Percentiles rank a stretch among this genome's conserved stretches.
Evolutionary conservation across 2,888 invertebrate species (phyloP).

Genomic region (Amblyjoppa fuscipennis): DNA sequence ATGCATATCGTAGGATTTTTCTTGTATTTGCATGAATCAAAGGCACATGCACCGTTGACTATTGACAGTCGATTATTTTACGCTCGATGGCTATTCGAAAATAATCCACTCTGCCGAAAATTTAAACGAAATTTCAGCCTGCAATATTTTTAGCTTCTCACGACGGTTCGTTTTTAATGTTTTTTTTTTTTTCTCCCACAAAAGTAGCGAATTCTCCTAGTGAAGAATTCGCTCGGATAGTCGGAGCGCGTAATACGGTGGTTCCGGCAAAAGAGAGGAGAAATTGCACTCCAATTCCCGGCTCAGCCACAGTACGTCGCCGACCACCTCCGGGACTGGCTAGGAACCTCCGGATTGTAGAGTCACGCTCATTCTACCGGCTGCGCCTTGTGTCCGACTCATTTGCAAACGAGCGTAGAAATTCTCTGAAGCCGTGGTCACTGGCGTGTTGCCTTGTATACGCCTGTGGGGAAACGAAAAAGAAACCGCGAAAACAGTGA

Average conservation of each 20-base stretch:
- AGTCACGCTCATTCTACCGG: conserved; percentile 15
- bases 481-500: neutral
- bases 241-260: conserved; percentile 3
- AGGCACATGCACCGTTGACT: neutral
- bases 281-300: neutral
- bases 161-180: neutral
- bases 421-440: conserved; percentile 30
- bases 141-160: neutral
- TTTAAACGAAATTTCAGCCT: neutral
- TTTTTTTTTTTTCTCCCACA: too few species aligned
- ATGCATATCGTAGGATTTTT: neutral
- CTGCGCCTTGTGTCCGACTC: conserved; percentile 13
- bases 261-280: neutral
- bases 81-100: neutral
- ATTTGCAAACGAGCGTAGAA: conserved; percentile 29
- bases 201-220: neutral
- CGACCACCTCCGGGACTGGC: neutral
- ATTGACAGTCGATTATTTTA: neutral
- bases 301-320: conserved; percentile 1
- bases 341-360: conserved; percentile 5
- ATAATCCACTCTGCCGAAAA: neutral
- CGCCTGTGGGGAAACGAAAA: neutral
- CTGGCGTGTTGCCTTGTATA: conserved; percentile 14
- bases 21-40: neutral
- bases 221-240: neutral